phyloP scores from a whole-genome alignment of 2,113 vertebrate genomes.

The Chaetura pelagica region DNA sequence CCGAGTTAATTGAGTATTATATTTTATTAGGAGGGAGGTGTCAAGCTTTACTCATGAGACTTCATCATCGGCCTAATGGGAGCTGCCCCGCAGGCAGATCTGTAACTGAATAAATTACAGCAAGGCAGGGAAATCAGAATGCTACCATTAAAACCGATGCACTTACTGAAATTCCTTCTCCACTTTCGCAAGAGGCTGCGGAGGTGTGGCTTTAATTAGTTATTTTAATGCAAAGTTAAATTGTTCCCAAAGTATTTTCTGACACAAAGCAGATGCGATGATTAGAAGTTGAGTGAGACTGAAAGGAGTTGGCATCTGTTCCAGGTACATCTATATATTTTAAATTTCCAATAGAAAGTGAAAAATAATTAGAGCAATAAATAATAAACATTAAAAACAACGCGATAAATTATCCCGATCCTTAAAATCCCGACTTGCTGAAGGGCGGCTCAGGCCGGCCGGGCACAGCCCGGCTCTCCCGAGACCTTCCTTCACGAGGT shows the following conservation, averaged over 20 bases:
- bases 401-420: conserved; percentile 46
- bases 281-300: conserved; percentile 58
- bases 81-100: conserved; percentile 36
- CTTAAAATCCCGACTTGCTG: conserved; percentile 42
- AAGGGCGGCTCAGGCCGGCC: conserved; percentile 7
- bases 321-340: conserved; percentile 62
- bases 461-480: background rate
- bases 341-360: conserved; percentile 60
- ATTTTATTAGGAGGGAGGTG: conserved; percentile 73
- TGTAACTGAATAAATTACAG: conserved; percentile 60
- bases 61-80: conserved; percentile 67
- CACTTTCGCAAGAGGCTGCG: conserved; percentile 44
- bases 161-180: conserved; percentile 60
- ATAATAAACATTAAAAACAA: conserved; percentile 60
- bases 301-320: conserved; percentile 59
- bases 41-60: conserved; percentile 68
- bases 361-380: conserved; percentile 66
- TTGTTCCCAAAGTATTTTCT: conserved; percentile 66
- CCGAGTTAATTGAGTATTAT: conserved; percentile 68
- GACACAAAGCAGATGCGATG: conserved; percentile 73
- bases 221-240: conserved; percentile 66
- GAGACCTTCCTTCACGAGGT: background rate
- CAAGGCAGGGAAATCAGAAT: conserved; percentile 46
- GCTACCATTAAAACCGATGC: conserved; percentile 47
- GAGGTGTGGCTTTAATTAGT: conserved; percentile 72